Base-by-base conservation (phyloP, 2,888 invertebrate species). In the Leptinotarsa rubiginosa region DNA sequence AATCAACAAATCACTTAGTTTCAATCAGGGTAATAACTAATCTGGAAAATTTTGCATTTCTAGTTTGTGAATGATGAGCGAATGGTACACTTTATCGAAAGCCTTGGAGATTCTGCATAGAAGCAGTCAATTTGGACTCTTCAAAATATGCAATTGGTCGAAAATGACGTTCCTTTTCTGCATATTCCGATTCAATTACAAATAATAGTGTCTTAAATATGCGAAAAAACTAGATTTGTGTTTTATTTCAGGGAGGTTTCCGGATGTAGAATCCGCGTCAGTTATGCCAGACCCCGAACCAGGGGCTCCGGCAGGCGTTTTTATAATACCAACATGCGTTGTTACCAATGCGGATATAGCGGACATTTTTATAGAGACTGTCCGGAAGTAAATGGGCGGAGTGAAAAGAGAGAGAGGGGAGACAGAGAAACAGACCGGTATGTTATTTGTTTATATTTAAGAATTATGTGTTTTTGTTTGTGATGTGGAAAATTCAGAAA, bases 301-400 rank as follows among this genome's bases (percentile, higher is more conserved):
- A 82, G 89, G 66, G 89, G 89, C 18, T 87, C 88, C 16, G 89
- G 89, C 5, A 83, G 89, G 54, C 83, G 89, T 65, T 89, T 89
- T 74, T 91, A 89, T 85, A 90, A 90, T 81, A 89, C 89, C 65
- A 90, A 89, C 80, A 88, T 90, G 87, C 84, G 91, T 52, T 91
- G 91, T 83, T 91, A 91, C 83, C 90, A 90, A 81, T 91, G 91
- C 83, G 91, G 91, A 16, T 89, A 90, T 77, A 87, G 88, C 50
- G 91, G 91, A 13, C 91, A 91, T 82, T 91, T 91, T 84, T 90
- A 90, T 70, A 84, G 91, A 70, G 90, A 91, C 82, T 91, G 91
- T 79, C 89, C 89, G 0, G 89, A 89, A 71, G 80, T 87, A 77
- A 86, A 86, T 71, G 86, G 86, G 47, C 84, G 86, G 49, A 83